A percentile compares a stretch with the other conserved stretches of the same genome.
phyloP scores from a whole-genome alignment of 2,797 vertebrate genomes.

The Hyperoplus lanceolatus region DNA sequence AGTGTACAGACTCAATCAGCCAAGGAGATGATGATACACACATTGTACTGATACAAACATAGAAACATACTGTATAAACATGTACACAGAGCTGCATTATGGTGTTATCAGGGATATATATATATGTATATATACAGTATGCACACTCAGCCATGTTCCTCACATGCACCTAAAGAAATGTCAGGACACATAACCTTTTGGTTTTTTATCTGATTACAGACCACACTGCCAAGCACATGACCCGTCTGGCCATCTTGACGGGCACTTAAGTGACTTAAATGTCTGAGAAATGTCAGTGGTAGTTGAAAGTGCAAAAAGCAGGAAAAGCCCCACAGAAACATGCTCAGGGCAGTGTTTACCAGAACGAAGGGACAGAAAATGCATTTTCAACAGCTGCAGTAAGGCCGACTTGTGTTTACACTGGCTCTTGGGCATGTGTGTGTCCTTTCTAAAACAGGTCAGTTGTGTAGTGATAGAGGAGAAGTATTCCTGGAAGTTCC shows the following conservation, averaged over 20 bases:
- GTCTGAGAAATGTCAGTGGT: slow-evolving; percentile 14
- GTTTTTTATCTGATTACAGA: slow-evolving; percentile 40
- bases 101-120: slow-evolving; percentile 28
- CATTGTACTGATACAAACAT: slow-evolving; percentile 40
- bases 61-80: slow-evolving; percentile 42
- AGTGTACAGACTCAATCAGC: slow-evolving; percentile 46
- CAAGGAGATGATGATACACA: slow-evolving; percentile 63
- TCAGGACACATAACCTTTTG: slow-evolving; percentile 17
- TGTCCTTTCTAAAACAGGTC: neutral
- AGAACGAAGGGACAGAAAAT: neutral
- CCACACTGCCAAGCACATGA: slow-evolving; percentile 38
- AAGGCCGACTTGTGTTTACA: neutral
- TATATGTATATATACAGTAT: slow-evolving; percentile 16
- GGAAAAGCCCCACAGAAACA: neutral
- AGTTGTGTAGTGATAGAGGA: slow-evolving; percentile 27
- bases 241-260: slow-evolving; percentile 12
- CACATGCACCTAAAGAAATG: slow-evolving; percentile 36
- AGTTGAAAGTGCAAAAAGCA: neutral
- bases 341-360: neutral
- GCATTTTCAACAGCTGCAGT: slow-evolving; percentile 5
- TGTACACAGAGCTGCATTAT: slow-evolving; percentile 48
- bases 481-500: slow-evolving; percentile 13
- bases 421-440: neutral
- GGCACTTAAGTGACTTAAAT: neutral
- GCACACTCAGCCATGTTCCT: slow-evolving; percentile 6